These are phyloP conservation scores for Mactra quadrangularis DNA, from an alignment of 1,140 invertebrate species.

Conservation along the genomic window DNA sequence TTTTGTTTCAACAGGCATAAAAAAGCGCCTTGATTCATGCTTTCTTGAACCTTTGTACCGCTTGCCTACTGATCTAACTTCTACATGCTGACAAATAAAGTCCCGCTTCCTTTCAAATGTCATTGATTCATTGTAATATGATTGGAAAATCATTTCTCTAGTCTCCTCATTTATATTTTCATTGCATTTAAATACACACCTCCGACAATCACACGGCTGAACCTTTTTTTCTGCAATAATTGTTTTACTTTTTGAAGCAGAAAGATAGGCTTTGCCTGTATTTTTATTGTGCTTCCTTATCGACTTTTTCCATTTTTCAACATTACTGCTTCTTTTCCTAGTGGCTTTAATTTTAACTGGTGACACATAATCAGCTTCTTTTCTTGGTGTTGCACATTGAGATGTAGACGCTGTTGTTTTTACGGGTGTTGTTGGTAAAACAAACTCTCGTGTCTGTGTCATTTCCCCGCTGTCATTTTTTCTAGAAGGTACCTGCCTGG, in stretches of 20 bases:
- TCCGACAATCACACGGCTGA: neutral
- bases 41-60: neutral
- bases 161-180: conserved; percentile 4
- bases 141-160: neutral
- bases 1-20: neutral
- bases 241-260: neutral
- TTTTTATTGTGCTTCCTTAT: neutral
- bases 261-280: neutral
- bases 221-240: neutral
- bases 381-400: neutral
- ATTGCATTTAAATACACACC: neutral
- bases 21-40: conserved; percentile 1
- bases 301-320: neutral
- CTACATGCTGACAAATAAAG: conserved; percentile 24
- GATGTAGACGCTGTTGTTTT: neutral
- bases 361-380: neutral
- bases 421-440: neutral
- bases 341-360: neutral
- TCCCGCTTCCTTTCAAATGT: neutral
- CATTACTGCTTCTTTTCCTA: neutral
- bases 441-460: neutral
- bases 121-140: conserved; percentile 1
- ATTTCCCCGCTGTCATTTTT: neutral
- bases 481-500: too few relatives aligned
- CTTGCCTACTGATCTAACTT: neutral